Evolutionary conservation across 2,888 invertebrate genomes (phyloP).

Genomic region (Drosophila emarginata): DNA sequence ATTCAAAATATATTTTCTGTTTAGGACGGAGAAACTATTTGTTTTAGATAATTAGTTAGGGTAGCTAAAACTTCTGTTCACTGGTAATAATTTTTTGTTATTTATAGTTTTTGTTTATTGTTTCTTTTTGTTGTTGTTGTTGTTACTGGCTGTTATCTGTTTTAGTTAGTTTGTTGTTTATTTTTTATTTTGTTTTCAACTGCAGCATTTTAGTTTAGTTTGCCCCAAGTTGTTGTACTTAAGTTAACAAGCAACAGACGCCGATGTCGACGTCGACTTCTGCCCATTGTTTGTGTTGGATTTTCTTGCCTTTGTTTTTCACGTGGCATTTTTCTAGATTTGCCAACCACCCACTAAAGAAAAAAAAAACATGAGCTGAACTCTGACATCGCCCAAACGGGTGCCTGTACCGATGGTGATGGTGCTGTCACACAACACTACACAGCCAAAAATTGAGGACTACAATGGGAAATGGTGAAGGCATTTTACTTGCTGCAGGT

Average conservation of each 20-base stretch:
- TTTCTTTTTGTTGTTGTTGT: slow-evolving; percentile 21
- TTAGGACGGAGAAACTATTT: too few relatives aligned
- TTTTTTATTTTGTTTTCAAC: slow-evolving; percentile 34
- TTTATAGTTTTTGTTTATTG: slow-evolving; percentile 6
- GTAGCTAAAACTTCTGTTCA: slow-evolving; percentile 37
- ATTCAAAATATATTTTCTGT: too few relatives aligned
- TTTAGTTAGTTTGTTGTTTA: slow-evolving; percentile 15
- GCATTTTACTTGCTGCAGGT: neutral
- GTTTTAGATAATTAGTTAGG: slow-evolving; percentile 12
- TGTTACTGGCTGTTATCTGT: slow-evolving; percentile 41
- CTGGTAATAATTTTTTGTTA: slow-evolving; percentile 20
- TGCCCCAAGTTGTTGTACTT: slow-evolving; percentile 62
- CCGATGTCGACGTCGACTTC: slow-evolving; percentile 69
- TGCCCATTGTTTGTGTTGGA: slow-evolving; percentile 64
- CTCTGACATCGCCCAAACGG: slow-evolving; percentile 61
- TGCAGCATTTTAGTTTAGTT: slow-evolving; percentile 68
- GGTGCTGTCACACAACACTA: slow-evolving; percentile 18
- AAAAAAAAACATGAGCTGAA: slow-evolving; percentile 65
- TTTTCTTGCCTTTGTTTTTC: slow-evolving; percentile 23
- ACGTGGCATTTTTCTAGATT: slow-evolving; percentile 72
- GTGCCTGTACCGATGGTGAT: slow-evolving; percentile 8
- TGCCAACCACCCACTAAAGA: slow-evolving; percentile 61
- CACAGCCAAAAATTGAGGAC: slow-evolving; percentile 43
- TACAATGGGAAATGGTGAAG: neutral
- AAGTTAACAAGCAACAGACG: slow-evolving; percentile 59